Base-by-base conservation (phyloP, 2,113 vertebrate species). In the Tragelaphus scriptus region DNA sequence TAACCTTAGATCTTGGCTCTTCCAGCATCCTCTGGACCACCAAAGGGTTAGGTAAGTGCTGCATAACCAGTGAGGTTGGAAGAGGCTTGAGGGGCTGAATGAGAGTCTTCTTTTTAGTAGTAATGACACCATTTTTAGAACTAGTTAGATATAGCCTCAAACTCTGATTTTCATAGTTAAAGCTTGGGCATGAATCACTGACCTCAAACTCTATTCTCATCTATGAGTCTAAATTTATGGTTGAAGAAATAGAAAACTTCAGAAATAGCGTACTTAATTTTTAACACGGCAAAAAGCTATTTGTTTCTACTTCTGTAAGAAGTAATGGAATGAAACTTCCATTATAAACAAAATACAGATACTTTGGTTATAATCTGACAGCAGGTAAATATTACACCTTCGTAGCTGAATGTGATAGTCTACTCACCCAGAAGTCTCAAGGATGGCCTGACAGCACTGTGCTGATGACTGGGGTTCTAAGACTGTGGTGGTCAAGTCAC, bases 21-120 rank as follows among this genome's bases (percentile, higher is more conserved):
- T 98, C 98, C 21, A 99, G 98, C 56, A 96, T 99, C 56, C 97
- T 99, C 58, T 99, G 99, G 99, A 99, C 98, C 91, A 99, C 99
- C 2, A 92, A 98, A 81, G 90, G 88, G 2, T 89, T 68, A 68
- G 99, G 99, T 99, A 90, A 98, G 99, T 1, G 1, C 19, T 3
- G 2, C 4, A 23, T 15, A 30, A 5, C 4, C 19, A 58, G 17
- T 23, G 2, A 44, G 2, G 13, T 12, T 49, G 13, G 16, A 28
- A 13, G 71, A 71, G 51, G 32, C 16, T 36, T 1, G 6, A 26
- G 32, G 23, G 32, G 6, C n/a, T 17, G 28, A 21, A 11, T 19
- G 15, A 68, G 13, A 61, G 36, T 51, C 65, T 63, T 56, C 10
- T 15, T 51, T 87, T 40, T n/a, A 25, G 7, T 51, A 1, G 68